Conservation (phyloP, 2,797 vertebrate genomes). For the Hydrolagus colliei region DNA sequence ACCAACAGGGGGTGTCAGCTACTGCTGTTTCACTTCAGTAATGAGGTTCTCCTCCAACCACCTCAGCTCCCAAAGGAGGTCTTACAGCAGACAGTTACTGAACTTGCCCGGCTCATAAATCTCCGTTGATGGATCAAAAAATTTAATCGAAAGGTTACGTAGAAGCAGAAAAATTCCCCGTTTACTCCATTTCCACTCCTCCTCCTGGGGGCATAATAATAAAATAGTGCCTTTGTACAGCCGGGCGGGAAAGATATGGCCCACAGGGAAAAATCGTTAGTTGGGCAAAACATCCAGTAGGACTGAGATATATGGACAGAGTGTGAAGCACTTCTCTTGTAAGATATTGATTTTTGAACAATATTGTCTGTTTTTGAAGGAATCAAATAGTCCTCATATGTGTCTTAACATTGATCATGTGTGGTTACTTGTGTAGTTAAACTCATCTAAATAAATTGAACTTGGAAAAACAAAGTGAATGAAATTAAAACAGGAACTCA, state of each 20-base stretch:
- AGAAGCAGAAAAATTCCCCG: slow-evolving; percentile 24
- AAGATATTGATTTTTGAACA: slow-evolving; percentile 5
- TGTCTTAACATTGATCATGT: not conserved
- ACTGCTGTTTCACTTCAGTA: slow-evolving; percentile 22
- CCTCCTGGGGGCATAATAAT: slow-evolving; percentile 7
- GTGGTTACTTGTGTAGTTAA: too few relatives aligned
- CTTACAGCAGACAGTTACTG: not conserved
- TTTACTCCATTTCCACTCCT: slow-evolving; percentile 29
- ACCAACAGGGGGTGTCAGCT: slow-evolving; percentile 22
- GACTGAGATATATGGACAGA: not conserved
- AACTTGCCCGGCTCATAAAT: slow-evolving; percentile 19
- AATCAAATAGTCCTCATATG: not conserved
- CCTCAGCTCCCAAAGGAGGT: slow-evolving; percentile 15
- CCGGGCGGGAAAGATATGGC: not conserved
- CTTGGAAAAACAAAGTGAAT: too few relatives aligned
- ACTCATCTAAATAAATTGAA: too few relatives aligned
- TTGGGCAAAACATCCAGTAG: slow-evolving; percentile 7
- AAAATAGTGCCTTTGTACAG: slow-evolving; percentile 4
- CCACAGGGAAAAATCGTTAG: slow-evolving; percentile 10
- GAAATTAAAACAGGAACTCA: slow-evolving; percentile 13
- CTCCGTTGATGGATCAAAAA: slow-evolving; percentile 25
- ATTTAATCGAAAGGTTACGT: slow-evolving; percentile 18
- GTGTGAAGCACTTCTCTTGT: not conserved
- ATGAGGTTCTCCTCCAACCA: slow-evolving; percentile 6
- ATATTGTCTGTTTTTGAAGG: not conserved